Base-by-base conservation (phyloP, 2,888 invertebrate genomes). In the Ptilodon capucinus region DNA sequence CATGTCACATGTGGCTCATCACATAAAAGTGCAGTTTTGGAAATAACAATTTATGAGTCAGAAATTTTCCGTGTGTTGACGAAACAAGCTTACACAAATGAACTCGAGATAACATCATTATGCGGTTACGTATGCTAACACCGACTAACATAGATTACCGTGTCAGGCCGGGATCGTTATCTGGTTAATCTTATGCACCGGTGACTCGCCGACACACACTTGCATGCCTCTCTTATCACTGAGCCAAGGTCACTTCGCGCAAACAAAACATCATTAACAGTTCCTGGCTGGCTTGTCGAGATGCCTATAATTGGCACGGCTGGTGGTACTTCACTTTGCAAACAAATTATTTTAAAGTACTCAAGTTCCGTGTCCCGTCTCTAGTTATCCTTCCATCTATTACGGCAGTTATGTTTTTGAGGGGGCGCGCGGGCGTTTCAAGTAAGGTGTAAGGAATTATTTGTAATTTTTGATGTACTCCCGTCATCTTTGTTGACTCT, bases 101-200 rank as follows among this genome's bases (percentile, higher is more conserved):
- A 49, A 40, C 45, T 42, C 40, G 48, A 25, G 51, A 60, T 57
- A 57, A 40, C 45, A 52, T 60, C 54, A 44, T 46, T 30, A 32
- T 44, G 43, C 48, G 47, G 58, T 50, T 54, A 54, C 51, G 19
- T 39, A 23, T 43, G 18, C 18, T 44, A 48, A 45, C 54, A 46
- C 39, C 19, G 43, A 44, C 54, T 57, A 48, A 54, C 57, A 51
- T 28, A 59, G 71, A 74, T 76, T 71, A 73, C 57, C 62, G 56
- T 58, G 62, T 67, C 60, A 64, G 25, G 48, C 45, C 41, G 63
- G 25, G 48, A 32, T 57, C 57, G 58, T 76, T 79, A 82, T 83
- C 79, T 70, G 57, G 63, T 68, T 77, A 74, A 79, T 81, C 74
- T 76, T 71, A 78, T 84, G 80, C 80, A 82, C 74, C 68, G 71